Conservation (phyloP, 2,797 vertebrate genomes). For the Anguilla pacifica region DNA sequence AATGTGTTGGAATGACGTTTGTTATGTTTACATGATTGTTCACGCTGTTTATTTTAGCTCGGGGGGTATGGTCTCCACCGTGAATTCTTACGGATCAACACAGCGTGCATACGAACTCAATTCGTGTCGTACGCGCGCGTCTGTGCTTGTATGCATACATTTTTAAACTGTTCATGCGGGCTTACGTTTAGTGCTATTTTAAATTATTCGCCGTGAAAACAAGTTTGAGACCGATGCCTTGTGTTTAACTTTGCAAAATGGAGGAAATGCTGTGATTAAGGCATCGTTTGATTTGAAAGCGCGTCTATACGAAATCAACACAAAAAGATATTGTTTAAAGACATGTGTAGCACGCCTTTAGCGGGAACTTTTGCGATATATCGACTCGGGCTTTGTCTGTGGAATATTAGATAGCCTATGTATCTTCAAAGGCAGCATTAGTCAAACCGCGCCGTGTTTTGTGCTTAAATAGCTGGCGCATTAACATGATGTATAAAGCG, state of each 20-base stretch:
- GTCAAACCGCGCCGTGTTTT: conserved; percentile 3
- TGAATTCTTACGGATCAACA: neutral
- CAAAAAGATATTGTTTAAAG: neutral
- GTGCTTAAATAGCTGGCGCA: conserved; percentile 22
- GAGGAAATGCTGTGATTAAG: neutral
- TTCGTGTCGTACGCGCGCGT: neutral
- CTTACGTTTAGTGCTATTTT: neutral
- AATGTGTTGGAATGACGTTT: conserved; percentile 15
- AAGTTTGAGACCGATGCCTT: conserved; percentile 20
- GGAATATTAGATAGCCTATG: neutral
- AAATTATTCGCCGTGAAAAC: conserved; percentile 17
- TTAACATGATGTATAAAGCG: conserved; percentile 14
- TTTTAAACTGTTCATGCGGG: neutral
- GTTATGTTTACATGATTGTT: conserved; percentile 2
- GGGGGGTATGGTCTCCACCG: neutral
- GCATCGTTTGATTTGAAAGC: no score
- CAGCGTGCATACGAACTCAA: neutral
- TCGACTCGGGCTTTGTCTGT: neutral
- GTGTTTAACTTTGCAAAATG: neutral
- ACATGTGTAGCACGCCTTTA: neutral
- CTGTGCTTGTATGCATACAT: neutral
- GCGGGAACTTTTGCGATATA: conserved; percentile 8
- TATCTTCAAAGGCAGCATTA: neutral
- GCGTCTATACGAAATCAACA: neutral
- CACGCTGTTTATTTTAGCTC: neutral